Base-by-base conservation (phyloP, 1,140 invertebrate genomes). In the Planococcus citri region DNA sequence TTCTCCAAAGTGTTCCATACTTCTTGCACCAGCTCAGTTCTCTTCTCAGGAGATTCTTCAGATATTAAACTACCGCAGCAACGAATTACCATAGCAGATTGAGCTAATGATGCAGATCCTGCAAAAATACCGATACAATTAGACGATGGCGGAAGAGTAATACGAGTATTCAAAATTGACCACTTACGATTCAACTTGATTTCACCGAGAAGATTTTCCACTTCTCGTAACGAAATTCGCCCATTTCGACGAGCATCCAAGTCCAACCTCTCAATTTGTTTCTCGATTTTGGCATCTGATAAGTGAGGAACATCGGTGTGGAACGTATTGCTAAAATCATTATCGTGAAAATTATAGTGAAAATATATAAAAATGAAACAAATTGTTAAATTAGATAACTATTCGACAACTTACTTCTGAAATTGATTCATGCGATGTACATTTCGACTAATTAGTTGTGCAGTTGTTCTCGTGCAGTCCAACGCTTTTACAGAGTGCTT, bases 41-140 rank as follows among this genome's bases (percentile, higher is more conserved):
- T 81, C 33, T 84, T 82, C 78, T 87, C 84, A 10, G 88, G 87
- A 70, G 84, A 74, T 78, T 90, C 88, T 77, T 90, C 88, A 6
- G 88, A 86, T 24, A 91, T 84, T 61, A 91, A 79, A 74, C 82
- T 84, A 74, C 89, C 89, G 78, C 89, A 91, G 77, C 89, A 91
- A 76, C 89, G 79, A 57, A 92, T 88, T 14, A 91, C 81, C 70
- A 91, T 77, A 61, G 91, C 76, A 0, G 87, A 87, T 72, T 91
- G 88, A 58, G 86, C 87, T 73, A 85, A 88, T 1, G 87, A 87
- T 0, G 87, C 85, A 57, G 84, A 82, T 73, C 73, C 79, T 80
- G 71, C 10, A 74, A 75, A 58, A 70, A 75, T 71, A 41, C 68
- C 25, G n/a, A n/a, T n/a, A n/a, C n/a, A n/a, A 68, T 27, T 69